Conservation (phyloP, 2,113 vertebrate species). For the Sphyrna mokarran region DNA sequence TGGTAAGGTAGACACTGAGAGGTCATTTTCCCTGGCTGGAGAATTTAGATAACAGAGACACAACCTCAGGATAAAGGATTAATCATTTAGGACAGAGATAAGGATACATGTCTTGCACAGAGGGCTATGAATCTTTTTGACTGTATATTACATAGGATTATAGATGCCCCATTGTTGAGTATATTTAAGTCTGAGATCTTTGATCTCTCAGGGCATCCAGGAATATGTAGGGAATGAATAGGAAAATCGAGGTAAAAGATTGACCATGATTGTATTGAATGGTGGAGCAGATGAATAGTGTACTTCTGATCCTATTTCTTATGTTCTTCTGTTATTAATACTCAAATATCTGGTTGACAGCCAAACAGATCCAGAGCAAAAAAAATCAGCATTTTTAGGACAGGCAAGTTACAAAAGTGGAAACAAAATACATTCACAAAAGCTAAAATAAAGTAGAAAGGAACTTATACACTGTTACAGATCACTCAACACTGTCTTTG, state of each 20-base stretch:
- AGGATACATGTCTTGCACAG: neutral
- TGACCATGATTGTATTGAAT: too few species aligned
- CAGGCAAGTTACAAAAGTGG: neutral
- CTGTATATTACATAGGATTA: neutral
- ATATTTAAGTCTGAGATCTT: too few species aligned
- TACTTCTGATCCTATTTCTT: neutral
- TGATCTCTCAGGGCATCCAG: too few species aligned
- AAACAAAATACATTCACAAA: neutral
- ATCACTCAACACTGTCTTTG: neutral
- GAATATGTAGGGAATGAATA: too few species aligned
- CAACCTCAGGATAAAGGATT: neutral
- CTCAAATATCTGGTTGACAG: neutral
- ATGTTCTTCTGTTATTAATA: neutral
- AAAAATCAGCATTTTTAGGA: neutral
- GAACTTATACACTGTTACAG: neutral
- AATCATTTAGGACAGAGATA: neutral
- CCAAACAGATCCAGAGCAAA: neutral
- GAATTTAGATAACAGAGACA: neutral
- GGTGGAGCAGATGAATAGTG: neutral
- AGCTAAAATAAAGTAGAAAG: neutral
- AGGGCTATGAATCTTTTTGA: neutral
- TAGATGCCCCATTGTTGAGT: neutral
- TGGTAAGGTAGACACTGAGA: neutral
- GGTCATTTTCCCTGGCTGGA: neutral
- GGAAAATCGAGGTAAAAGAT: too few species aligned